Base-by-base conservation (phyloP, 2,888 invertebrate species). In the Drosophila cognata region DNA sequence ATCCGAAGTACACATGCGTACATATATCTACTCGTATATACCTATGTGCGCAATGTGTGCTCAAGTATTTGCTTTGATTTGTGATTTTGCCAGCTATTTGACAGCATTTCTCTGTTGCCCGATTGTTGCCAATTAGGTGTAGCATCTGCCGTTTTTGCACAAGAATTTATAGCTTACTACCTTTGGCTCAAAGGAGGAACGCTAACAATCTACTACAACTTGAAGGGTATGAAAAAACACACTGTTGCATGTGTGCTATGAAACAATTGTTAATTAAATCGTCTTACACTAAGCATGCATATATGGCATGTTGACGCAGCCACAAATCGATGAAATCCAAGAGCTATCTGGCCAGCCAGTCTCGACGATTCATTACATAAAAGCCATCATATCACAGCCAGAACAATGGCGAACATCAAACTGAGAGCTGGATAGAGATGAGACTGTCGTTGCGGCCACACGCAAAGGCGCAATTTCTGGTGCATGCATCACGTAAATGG, bases 401-500 rank as follows among this genome's bases (percentile, higher is more conserved):
- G 41, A 66, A 66, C 28, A 46, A 50, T 18, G 48, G 21, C 29
- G 10, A 53, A 21, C 62, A 64, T 48, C 21, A 13, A 55, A 66
- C 8, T 41, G 33, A 13, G 11, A 33, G 72, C 35, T 43, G 72
- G 29, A 43, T 28, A 29, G 21, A 57, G 61, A 62, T 56, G 74
- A 46, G 68, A 25, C 41, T 50, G 61, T 61, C 21, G 41, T 77
- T 67, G 68, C 55, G 48, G 63, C 53, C 73, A 84, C 79, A 84
- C 63, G 88, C 85, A 79, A 77, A 85, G 69, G 72, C 66, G 74
- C 86, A 77, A 84, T 88, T 84, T 82, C 79, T 72, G 67, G 53
- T 71, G 71, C 85, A 76, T 84, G 88, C 73, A 84, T 80, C 88
- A 80, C 88, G 74, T 79, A 84, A 88, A 79, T 79, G 78, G 67